Base-by-base conservation (phyloP, 2,888 invertebrate species). In the Antheraea assamensis region DNA sequence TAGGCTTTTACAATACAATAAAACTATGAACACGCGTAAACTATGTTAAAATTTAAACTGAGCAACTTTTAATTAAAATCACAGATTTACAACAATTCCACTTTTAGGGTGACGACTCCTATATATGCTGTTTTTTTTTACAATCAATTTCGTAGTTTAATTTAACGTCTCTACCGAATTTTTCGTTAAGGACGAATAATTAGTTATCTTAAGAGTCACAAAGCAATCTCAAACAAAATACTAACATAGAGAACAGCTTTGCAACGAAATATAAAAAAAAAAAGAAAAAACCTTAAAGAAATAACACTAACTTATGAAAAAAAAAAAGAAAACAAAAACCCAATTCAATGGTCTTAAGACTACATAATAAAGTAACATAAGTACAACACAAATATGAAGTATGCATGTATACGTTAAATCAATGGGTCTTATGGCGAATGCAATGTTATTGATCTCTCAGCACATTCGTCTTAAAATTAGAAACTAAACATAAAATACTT, bases 21-120 rank as follows among this genome's bases (percentile, higher is more conserved):
- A 79, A 83, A 80, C 80, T 86, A 85, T 80, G 74, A 78, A 77
- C 76, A 78, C 74, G n/a, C n/a, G 76, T 80, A 83, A 68, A 83
- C 81, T 85, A 85, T 81, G 79, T 87, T 88, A 90, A 90, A 91
- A 88, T 89, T 88, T 88, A 79, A 88, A 91, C 83, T 93, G 92
- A 93, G 92, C 91, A 92, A 92, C 88, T 84, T 87, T 89, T 55
- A 74, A 84, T 82, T 85, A 82, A 84, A 86, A 90, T 90, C 91
- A 90, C 90, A 90, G 89, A 85, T 85, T 84, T 76, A 76, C 49
- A 73, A 76, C 74, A 73, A 78, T 42, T 68, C 35, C 76, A 76
- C 75, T 77, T 75, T 71, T 31, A 75, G 74, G 76, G 76, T 72
- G 78, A 78, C 78, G 78, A 47, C n/a, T 42, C 10, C 13, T 35